Evolutionary conservation across 2,797 vertebrate species (phyloP).

Genomic region (Podarcis lilfordi): DNA sequence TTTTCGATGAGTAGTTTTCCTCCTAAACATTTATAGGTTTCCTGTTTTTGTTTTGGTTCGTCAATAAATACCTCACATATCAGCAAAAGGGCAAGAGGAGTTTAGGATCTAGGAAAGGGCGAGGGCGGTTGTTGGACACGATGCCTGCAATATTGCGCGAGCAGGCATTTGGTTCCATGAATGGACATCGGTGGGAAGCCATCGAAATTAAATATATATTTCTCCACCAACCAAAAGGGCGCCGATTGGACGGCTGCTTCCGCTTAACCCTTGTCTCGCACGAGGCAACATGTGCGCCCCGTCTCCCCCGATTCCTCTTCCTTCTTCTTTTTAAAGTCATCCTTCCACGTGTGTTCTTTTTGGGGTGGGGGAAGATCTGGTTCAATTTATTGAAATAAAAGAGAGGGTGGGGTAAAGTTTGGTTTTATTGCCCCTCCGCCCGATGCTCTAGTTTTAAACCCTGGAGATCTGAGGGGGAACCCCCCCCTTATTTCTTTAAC

Average conservation of each 20-base stretch:
- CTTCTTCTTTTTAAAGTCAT: no score
- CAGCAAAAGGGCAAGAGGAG: neutral
- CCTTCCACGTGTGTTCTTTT: neutral
- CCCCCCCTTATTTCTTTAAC: neutral
- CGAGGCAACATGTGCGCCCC: slow-evolving; percentile 9
- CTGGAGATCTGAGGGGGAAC: neutral
- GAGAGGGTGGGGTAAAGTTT: neutral
- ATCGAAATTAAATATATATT: slow-evolving; percentile 30
- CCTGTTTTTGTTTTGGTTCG: slow-evolving; percentile 2
- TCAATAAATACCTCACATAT: neutral
- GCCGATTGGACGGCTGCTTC: slow-evolving; percentile 14
- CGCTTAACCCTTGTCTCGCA: slow-evolving; percentile 18
- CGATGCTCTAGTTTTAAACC: no score
- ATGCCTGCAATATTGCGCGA: neutral
- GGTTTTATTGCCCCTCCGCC: neutral
- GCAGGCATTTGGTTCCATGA: slow-evolving; percentile 17
- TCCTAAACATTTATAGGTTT: no score
- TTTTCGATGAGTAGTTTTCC: neutral
- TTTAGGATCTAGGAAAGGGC: neutral
- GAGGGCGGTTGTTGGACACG: neutral
- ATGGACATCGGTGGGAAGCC: slow-evolving; percentile 1
- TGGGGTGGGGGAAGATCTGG: neutral
- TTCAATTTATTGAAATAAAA: neutral
- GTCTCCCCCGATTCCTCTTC: neutral
- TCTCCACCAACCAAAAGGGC: slow-evolving; percentile 30